Conservation (phyloP, 2,113 vertebrate species). For the Siphamia tubifer region DNA sequence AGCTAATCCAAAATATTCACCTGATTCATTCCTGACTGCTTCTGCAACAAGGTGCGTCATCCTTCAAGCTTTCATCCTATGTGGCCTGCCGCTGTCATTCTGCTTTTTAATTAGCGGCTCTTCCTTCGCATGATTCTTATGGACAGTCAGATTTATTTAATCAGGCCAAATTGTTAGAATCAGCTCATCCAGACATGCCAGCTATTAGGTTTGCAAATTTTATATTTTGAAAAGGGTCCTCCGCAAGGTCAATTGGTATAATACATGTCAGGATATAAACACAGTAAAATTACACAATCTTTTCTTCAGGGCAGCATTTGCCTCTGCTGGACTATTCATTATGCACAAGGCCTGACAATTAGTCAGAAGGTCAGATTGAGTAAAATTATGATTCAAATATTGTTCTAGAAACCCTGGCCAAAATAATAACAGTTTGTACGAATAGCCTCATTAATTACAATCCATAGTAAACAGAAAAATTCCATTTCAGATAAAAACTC, state of each 20-base stretch:
- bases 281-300: too few relatives aligned
- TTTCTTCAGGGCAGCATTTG: background rate
- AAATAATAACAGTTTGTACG: background rate
- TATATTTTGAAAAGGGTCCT: too few relatives aligned
- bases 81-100: background rate
- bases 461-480: background rate
- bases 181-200: too few relatives aligned
- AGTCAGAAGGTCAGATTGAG: background rate
- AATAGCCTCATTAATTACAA: background rate
- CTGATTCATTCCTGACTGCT: background rate
- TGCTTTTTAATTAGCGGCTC: background rate
- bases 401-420: background rate
- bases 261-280: too few relatives aligned
- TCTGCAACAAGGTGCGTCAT: background rate
- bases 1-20: too few relatives aligned
- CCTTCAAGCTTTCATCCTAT: background rate
- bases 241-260: too few relatives aligned
- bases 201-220: too few relatives aligned
- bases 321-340: background rate
- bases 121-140: background rate
- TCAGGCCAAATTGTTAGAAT: too few relatives aligned
- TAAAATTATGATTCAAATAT: background rate
- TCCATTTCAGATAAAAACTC: background rate
- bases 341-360: background rate
- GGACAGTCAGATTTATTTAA: constrained; percentile 1